phyloP scores from a whole-genome alignment of 2,113 vertebrate species.

The Leucopsar rothschildi region DNA sequence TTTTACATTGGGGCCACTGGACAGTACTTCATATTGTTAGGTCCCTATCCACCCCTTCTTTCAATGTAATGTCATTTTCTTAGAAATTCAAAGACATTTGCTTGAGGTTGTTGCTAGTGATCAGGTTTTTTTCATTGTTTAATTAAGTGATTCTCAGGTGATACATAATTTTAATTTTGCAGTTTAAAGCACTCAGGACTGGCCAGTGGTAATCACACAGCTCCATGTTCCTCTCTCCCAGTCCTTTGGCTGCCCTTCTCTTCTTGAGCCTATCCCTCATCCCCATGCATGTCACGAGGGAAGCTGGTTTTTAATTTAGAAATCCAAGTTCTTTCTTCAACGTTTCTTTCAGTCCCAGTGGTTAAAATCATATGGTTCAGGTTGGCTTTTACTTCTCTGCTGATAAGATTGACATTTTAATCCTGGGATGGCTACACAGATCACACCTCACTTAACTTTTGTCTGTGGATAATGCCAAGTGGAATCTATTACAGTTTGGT shows the following conservation, averaged over 20 bases:
- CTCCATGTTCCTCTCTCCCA: neutral
- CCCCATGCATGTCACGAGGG: neutral
- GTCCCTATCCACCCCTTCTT: neutral
- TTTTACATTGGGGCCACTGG: neutral
- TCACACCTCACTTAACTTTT: neutral
- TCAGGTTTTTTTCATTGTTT: neutral
- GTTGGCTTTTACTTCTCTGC: neutral
- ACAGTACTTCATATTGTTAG: neutral
- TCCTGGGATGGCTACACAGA: neutral
- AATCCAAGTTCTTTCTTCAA: neutral
- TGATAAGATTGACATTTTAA: neutral
- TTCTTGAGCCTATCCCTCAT: neutral
- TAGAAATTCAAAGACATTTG: neutral
- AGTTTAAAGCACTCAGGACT: neutral
- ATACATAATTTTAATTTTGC: neutral
- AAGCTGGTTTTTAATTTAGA: neutral
- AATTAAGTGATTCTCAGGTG: neutral
- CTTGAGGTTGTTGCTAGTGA: neutral
- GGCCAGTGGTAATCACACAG: fast-evolving
- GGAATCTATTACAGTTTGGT: neutral
- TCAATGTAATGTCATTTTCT: neutral
- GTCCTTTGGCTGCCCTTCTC: neutral
- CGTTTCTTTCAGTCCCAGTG: neutral
- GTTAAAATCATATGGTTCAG: neutral
- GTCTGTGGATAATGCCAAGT: neutral